Conservation (phyloP, 1,140 invertebrate species). For the Wasmannia auropunctata region DNA sequence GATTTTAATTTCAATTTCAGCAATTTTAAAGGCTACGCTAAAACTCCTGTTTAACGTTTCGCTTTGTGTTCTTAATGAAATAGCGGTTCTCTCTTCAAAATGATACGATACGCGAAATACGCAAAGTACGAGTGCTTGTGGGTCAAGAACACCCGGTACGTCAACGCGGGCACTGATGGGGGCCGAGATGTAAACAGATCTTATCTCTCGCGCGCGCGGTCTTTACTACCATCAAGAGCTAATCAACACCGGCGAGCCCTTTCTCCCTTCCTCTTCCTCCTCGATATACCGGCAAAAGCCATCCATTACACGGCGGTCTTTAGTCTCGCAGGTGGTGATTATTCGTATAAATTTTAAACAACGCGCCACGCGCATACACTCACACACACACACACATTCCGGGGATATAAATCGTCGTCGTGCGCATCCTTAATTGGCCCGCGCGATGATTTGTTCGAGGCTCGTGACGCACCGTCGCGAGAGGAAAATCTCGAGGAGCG, state of each 20-base stretch:
- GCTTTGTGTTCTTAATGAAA: background rate
- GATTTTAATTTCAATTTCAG: background rate
- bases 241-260: slow-evolving; percentile 39
- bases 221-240: slow-evolving; percentile 13
- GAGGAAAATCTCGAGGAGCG: slow-evolving; percentile 39
- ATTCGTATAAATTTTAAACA: slow-evolving; percentile 68
- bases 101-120: background rate
- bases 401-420: slow-evolving; percentile 62
- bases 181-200: slow-evolving; percentile 29
- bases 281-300: slow-evolving; percentile 12
- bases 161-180: background rate
- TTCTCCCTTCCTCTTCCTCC: background rate
- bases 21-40: background rate
- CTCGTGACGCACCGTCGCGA: slow-evolving; percentile 59
- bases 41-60: background rate
- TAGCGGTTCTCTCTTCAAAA: background rate
- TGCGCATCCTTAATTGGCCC: slow-evolving; percentile 66
- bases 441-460: slow-evolving; percentile 64
- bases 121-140: background rate
- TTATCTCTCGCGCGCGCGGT: slow-evolving; percentile 36
- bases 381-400: background rate
- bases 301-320: slow-evolving; percentile 54
- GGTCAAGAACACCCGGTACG: background rate
- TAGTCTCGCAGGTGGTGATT: slow-evolving; percentile 60
- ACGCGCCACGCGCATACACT: slow-evolving; percentile 17